Evolutionary conservation across 2,797 vertebrate species (phyloP).

Genomic region (Orientallactaga sibirica): DNA sequence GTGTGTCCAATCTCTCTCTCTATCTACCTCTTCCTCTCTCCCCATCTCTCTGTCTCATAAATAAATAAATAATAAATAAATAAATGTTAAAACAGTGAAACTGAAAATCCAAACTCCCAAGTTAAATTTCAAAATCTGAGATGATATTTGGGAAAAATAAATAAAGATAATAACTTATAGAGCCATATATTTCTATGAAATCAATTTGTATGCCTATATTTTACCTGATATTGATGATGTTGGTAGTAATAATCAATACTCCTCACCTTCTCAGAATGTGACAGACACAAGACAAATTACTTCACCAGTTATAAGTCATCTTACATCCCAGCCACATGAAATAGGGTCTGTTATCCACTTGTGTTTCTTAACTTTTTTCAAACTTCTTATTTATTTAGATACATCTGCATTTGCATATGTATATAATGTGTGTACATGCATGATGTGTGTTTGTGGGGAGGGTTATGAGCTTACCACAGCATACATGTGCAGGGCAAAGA

Average conservation of each 20-base stretch:
- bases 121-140: constrained; percentile 17
- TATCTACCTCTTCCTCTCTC: too few relatives aligned
- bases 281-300: neutral
- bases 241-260: neutral
- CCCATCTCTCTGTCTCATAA: too few relatives aligned
- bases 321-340: neutral
- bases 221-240: neutral
- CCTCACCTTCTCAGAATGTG: neutral
- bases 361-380: neutral
- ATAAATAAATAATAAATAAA: too few relatives aligned
- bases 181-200: neutral
- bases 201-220: neutral
- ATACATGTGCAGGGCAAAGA: too few relatives aligned
- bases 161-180: neutral
- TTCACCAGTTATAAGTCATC: neutral
- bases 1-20: too few relatives aligned
- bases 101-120: neutral
- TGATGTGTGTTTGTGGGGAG: too few relatives aligned
- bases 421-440: too few relatives aligned
- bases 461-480: too few relatives aligned
- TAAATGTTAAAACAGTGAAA: too few relatives aligned
- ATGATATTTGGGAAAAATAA: neutral
- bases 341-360: neutral
- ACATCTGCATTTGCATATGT: too few relatives aligned
- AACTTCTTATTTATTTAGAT: too few relatives aligned